Evolutionary conservation across 2,888 invertebrate genomes (phyloP).

Genomic region (Poecilobothrus nobilitatus): DNA sequence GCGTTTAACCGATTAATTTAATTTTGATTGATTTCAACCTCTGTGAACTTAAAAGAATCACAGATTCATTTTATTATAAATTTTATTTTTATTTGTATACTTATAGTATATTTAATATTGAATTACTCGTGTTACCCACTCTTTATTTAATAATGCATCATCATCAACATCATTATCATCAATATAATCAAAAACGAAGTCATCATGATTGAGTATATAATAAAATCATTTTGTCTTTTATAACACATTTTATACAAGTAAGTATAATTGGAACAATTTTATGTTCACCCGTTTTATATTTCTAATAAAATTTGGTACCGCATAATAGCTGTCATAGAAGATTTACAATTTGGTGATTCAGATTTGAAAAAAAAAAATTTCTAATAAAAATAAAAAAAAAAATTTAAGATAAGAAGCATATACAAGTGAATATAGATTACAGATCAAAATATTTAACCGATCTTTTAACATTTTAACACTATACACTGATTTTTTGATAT

Average conservation of each 20-base stretch:
- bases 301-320: no score
- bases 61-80: no score
- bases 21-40: slow-evolving; percentile 4
- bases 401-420: no score
- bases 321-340: no score
- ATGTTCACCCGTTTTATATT: no score
- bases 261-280: background rate
- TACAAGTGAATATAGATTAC: background rate
- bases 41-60: background rate
- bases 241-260: background rate
- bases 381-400: no score
- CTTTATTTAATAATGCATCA: background rate
- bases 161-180: background rate
- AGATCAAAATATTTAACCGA: slow-evolving; percentile 4
- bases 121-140: no score
- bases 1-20: slow-evolving; percentile 6
- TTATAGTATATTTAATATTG: no score
- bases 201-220: background rate
- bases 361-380: no score
- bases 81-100: no score
- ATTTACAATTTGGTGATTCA: no score
- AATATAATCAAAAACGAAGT: background rate
- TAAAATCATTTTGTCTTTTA: no score
- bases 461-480: background rate
- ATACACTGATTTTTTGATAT: background rate